Base-by-base conservation (phyloP, 1,140 invertebrate species). In the Vollenhovia emeryi region DNA sequence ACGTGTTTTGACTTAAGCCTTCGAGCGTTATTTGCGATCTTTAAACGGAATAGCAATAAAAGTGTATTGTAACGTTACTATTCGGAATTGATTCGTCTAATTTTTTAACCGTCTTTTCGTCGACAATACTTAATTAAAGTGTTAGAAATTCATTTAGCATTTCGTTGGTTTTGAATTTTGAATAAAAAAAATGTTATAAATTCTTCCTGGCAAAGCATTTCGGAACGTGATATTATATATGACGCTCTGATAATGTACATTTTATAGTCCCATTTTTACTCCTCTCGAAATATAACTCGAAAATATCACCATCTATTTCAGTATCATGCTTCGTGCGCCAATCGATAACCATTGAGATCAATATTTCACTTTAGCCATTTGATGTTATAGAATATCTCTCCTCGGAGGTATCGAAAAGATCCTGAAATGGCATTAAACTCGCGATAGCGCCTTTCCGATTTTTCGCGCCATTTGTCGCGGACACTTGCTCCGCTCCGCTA, bases 391-490 rank as follows among this genome's bases (percentile, higher is more conserved):
- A 73, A 82, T n/a, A 45, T 36, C n/a, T 52, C 30, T 43, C 43
- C n/a, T 27, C 43, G 11, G 18, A 30, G 15, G 21, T 50, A 71
- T 82, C 78, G 55, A 45, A 73, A 43, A 71, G 24, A 82, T 59
- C 27, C 27, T 27, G 21, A 8, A 55, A 24, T 24, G 66, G 13
- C 36, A 71, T 82, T 82, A 59, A 71, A 73, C 50, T 33, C n/a
- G 36, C 50, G 48, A 71, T 55, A 50, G 6, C 27, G n/a, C 43
- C 59, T 24, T 57, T 43, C 33, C 24, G 87, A 89, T 88, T 89
- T 89, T 75, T 89, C 87, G 76, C 87, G 76, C 55, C 87, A 89
- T 89, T 89, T 88, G 57, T 89, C 64, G n/a, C 50, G 52, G 30
- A 74, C 75, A 62, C 60, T 50, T 62, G 66, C 52, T 43, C 64